These are phyloP conservation scores for Schizothorax lantsangensis DNA, from an alignment of 2,797 vertebrate genomes.

Conservation along the genomic window DNA sequence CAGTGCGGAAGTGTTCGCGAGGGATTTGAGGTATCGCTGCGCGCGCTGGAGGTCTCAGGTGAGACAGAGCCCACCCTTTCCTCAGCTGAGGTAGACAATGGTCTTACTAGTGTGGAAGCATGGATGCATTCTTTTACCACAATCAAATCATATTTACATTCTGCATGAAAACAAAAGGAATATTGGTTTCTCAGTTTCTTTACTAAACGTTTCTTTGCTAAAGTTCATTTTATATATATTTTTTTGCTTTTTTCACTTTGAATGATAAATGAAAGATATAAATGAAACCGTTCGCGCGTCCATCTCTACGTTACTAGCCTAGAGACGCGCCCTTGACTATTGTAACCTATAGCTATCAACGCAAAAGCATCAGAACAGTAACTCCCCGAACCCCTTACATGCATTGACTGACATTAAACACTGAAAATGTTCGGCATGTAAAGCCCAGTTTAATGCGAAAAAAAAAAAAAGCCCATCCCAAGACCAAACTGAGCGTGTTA, in stretches of 20 bases:
- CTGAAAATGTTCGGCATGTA: constrained; percentile 52
- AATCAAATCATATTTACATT: constrained; percentile 93
- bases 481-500: constrained; percentile 23
- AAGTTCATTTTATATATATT: constrained; percentile 47
- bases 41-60: constrained; percentile 81
- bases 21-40: constrained; percentile 87
- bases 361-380: constrained; percentile 65
- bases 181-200: constrained; percentile 68
- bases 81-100: constrained; percentile 92
- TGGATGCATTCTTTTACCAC: constrained; percentile 90
- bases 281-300: constrained; percentile 59
- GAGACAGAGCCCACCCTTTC: constrained; percentile 78
- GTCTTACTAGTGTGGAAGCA: constrained; percentile 88
- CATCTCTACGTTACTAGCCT: constrained; percentile 74
- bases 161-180: constrained; percentile 75
- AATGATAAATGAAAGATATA: constrained; percentile 75
- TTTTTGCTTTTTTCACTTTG: constrained; percentile 61
- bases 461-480: not conserved
- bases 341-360: constrained; percentile 69
- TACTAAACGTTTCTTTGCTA: constrained; percentile 57
- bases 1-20: constrained; percentile 83
- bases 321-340: constrained; percentile 76
- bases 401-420: constrained; percentile 67
- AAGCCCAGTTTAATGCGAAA: constrained; percentile 38
- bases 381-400: constrained; percentile 73